Evolutionary conservation across 1,140 invertebrate species (phyloP).

Genomic region (Oryctes rhinoceros): DNA sequence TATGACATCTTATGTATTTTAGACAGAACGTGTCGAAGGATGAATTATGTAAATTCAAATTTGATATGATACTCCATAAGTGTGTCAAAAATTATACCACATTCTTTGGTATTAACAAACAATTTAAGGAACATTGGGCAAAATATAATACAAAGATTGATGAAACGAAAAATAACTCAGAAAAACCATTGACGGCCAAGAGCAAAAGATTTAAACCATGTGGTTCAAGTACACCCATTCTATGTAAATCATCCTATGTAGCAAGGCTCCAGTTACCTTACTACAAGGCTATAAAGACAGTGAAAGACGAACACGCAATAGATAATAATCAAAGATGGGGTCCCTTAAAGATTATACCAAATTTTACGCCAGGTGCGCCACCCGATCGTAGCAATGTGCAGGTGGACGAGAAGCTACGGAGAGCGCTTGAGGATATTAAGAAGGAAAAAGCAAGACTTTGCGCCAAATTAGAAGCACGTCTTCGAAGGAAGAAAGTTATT

Average conservation of each 20-base stretch:
- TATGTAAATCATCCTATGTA: neutral
- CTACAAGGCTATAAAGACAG: neutral
- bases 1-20: neutral
- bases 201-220: constrained; percentile 5
- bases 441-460: constrained; percentile 2
- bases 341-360: constrained; percentile 11
- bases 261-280: neutral
- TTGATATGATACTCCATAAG: constrained; percentile 21
- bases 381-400: neutral
- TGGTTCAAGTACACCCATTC: neutral
- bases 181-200: neutral
- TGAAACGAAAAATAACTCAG: neutral
- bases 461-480: neutral
- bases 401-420: neutral
- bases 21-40: neutral
- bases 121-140: neutral
- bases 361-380: neutral
- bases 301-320: neutral
- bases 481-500: neutral
- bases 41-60: neutral
- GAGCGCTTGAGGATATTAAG: constrained; percentile 19
- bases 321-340: neutral
- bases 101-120: neutral
- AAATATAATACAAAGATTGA: neutral
- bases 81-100: neutral